phyloP scores from a whole-genome alignment of 2,113 vertebrate species.

The Cariama cristata region DNA sequence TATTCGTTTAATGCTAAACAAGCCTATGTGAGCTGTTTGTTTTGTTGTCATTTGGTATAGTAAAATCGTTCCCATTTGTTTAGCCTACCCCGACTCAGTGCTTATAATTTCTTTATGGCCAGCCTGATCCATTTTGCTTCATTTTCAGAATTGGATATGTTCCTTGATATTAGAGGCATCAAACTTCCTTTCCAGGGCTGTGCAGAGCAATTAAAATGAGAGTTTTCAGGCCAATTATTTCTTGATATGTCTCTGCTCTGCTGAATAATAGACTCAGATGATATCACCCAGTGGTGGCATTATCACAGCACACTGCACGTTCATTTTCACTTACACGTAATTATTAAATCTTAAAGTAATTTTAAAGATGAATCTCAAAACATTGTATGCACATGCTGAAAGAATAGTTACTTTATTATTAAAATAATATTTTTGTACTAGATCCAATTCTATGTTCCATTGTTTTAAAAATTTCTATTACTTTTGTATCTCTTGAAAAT shows the following conservation, averaged over 20 bases:
- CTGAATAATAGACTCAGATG: conserved; percentile 16
- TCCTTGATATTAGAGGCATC: background rate
- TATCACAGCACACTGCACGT: background rate
- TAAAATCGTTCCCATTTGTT: background rate
- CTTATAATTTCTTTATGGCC: background rate
- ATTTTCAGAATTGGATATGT: background rate
- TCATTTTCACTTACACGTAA: conserved; percentile 33
- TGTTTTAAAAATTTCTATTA: background rate
- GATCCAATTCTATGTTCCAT: background rate
- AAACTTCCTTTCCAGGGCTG: conserved; percentile 21
- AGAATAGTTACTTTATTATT: background rate
- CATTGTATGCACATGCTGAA: background rate
- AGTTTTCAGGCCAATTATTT: conserved; percentile 26
- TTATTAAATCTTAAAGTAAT: conserved; percentile 45
- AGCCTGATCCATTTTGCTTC: background rate
- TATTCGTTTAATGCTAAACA: background rate
- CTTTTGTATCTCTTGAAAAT: background rate
- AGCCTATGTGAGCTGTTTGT: background rate
- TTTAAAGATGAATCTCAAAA: conserved; percentile 1
- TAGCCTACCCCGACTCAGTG: background rate
- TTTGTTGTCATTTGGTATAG: background rate
- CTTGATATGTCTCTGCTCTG: background rate
- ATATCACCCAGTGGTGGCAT: conserved; percentile 20
- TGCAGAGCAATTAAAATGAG: conserved; percentile 37
- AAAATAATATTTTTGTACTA: background rate